Evolutionary conservation across 2,888 invertebrate genomes (phyloP).

Genomic region (Esperia sulphurella): DNA sequence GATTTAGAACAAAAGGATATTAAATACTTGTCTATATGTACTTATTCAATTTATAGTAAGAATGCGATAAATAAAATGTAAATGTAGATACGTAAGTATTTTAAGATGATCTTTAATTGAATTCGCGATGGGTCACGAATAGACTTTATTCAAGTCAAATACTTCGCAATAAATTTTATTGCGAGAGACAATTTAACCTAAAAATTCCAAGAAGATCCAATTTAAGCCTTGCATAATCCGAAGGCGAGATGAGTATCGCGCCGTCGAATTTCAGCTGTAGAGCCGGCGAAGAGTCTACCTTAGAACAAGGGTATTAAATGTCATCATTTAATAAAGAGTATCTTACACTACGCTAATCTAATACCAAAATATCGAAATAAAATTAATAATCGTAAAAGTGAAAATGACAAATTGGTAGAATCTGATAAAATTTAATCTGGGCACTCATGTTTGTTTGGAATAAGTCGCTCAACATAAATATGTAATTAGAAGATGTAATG

Average conservation of each 20-base stretch:
- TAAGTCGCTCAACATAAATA: no score
- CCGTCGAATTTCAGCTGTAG: not conserved
- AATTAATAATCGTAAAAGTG: no score
- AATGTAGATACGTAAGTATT: slow-evolving; percentile 53
- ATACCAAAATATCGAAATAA: no score
- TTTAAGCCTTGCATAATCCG: slow-evolving; percentile 66
- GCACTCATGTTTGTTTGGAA: no score
- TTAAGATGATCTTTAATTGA: slow-evolving; percentile 58
- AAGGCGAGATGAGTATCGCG: slow-evolving; percentile 55
- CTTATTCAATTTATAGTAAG: not conserved
- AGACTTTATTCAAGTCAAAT: slow-evolving; percentile 60
- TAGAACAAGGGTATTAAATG: no score
- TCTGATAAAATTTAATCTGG: no score
- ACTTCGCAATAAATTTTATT: slow-evolving; percentile 66
- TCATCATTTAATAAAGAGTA: no score
- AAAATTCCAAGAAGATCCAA: slow-evolving; percentile 69
- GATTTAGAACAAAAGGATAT: no score
- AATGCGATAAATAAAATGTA: slow-evolving; percentile 1
- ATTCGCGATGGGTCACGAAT: slow-evolving; percentile 56
- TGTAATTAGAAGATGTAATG: no score
- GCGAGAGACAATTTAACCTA: slow-evolving; percentile 60
- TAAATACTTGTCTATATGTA: not conserved
- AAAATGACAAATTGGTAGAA: no score
- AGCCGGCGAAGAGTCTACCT: not conserved
- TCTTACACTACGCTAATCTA: no score